These are phyloP conservation scores for Henicopernis longicauda DNA, from an alignment of 2,113 vertebrate genomes.

Conservation along the genomic window DNA sequence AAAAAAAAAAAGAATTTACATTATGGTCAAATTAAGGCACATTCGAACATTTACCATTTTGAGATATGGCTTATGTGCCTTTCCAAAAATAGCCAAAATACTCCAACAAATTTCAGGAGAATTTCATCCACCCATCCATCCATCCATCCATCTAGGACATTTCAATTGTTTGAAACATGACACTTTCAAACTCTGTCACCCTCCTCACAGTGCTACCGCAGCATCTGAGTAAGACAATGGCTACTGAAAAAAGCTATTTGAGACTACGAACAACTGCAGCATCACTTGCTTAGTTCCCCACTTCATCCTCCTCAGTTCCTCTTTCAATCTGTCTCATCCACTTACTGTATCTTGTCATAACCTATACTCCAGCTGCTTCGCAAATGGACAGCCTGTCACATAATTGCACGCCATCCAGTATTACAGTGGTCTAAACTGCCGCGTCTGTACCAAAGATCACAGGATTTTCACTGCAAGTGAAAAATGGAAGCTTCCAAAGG, in stretches of 20 bases:
- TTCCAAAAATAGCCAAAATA: neutral
- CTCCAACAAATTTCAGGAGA: neutral
- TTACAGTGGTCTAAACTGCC: fast-evolving
- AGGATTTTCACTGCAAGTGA: neutral
- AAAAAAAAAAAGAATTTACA: neutral
- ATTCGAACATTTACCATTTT: neutral
- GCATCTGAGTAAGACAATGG: neutral
- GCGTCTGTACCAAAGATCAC: neutral
- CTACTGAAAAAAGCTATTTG: neutral
- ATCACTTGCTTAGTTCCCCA: neutral
- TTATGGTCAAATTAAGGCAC: neutral
- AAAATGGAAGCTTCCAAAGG: neutral
- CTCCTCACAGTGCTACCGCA: neutral
- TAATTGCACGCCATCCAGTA: fast-evolving
- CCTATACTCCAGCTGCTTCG: neutral
- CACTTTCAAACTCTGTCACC: neutral
- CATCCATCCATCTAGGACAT: neutral
- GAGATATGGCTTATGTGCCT: neutral
- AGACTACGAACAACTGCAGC: fast-evolving
- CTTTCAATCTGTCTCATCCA: neutral
- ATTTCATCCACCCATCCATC: neutral
- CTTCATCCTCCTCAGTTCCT: neutral
- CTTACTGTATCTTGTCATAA: neutral
- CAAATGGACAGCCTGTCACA: neutral
- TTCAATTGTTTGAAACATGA: neutral